Base-by-base conservation (phyloP, 92 coral and sea anemone species). In the Phenganax stokvisi region DNA sequence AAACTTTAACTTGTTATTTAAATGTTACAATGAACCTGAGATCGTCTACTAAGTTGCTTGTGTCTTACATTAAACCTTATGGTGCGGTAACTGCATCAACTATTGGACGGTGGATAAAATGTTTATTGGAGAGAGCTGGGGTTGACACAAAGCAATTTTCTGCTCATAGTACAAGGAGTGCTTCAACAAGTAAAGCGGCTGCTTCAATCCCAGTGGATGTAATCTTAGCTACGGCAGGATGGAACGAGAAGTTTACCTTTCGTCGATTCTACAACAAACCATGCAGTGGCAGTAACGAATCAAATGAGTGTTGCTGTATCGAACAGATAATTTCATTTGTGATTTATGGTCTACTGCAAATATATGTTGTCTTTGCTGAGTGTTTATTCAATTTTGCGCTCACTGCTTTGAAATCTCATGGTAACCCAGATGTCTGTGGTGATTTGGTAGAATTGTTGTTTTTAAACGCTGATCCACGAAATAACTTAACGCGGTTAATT, bases 231-330 rank as follows among this genome's bases (percentile, higher is more conserved):
- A 72, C 77, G 20, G 90, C 86, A 25, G 86, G 87, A 20, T 87
- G 89, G 90, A 30, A 84, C 56, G 87, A 88, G 51, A 87, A 83
- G 84, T 79, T 84, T 75, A 89, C 92, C 0, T 89, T 89, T 73
- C 81, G 84, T 7, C 80, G 74, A 80, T 83, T 74, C 81, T 82
- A 74, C 84, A 88, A 76, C 25, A 20, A 20, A 20, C 25, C 25
- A 20, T 20, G 17, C 20, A 59, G 20, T 10, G 83, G 86, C 87
- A 53, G 78, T 51, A 27, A 85, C 87, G 57, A 77, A 83, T 11
- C 83, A 87, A 59, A 87, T 9, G 65, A 59, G 65, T 59, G 6
- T 59, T 3, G 65, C 65, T 9, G 65, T 59, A 12, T 59, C 17
- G 65, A 15, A 59, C 6, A 3, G 17, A 3, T 76, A 16, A 75